Evolutionary conservation across 2,888 invertebrate genomes (phyloP), one percentile per base, ranked within the genome.

Genomic region (Bimastos eiseni): DNA sequence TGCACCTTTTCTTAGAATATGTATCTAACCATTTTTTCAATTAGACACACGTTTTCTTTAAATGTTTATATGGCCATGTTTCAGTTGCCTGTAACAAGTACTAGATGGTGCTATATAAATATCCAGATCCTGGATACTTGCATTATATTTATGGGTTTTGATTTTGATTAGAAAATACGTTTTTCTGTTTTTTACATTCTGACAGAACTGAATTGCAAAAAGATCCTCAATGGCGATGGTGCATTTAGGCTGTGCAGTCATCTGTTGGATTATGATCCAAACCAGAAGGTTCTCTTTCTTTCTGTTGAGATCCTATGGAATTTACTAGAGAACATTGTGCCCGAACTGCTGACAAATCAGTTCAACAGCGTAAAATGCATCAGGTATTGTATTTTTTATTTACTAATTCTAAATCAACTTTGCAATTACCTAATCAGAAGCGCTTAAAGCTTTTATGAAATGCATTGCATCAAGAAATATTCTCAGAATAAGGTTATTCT

Each of bases 241-340:
- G 94, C 94, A 13, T 91, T 93, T 41, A 92, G 93, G 17, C 92
- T 95, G 37, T 94, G 94, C 92, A 93, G 93, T 30, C 93, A 93
- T 24, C 91, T 95, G 91, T 93, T 94, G 93, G 94, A 95, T 84
- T 34, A 86, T 37, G 95, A 95, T 91, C 93, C 93, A 5, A 93
- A 93, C 38, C 94, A 94, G 34, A 89, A 49, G 41, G 44, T 95
- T 21, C 90, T 95, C 92, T 95, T 95, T 92, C 92, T 94, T 36
- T 94, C 95, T 24, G 93, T 94, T 34, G 95, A 95, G 83, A 93
- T 94, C 36, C 91, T 95, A 33, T 95, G 95, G 95, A 95, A 95
- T 91, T 91, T 95, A 30, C 92, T 95, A 89, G 94, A 94, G 90
- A 93, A 93, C 91, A 94, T 94, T 30, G 93, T 93, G 91, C 91